Evolutionary conservation across 1,140 invertebrate species (phyloP), one percentile per base, ranked within the genome.

Genomic region (Drosophila mayri): DNA sequence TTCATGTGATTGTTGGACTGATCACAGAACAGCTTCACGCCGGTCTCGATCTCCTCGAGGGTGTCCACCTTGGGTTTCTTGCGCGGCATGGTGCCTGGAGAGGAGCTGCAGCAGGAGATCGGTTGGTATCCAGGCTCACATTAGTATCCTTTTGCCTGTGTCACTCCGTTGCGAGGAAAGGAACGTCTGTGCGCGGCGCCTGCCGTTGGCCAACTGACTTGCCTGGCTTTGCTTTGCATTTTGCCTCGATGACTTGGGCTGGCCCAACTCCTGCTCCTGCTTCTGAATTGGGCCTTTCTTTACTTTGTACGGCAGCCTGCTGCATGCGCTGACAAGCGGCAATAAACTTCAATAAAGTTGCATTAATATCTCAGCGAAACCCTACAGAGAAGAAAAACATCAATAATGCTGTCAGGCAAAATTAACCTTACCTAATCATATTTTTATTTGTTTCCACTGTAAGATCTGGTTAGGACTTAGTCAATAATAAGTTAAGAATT

Each of bases 1-100:
- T 96, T 96, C 70, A 95, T 93, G 78, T 96, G 95, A 63, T 94
- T 95, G 2, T 94, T 94, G 20, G 96, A 95, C 92, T 96, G 96
- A 85, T 96, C 95, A 22, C 95, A 94, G 59, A 94, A 92, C 18
- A 94, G 75, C 81, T 96, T 95, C 22, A 95, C 95, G 72, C 92
- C 93, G 0, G 93, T 93, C 60, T 94, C 94, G 32, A 93, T 91
- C 20, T 93, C 93, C 50, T 94, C 94, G 22, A 93, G 93, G 7
- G 84, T 81, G 11, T 93, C 93, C 35, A 86, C 91, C 73, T 94
- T 94, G 16, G 91, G 92, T 40, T 90, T 90, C 79, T 93, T 93
- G 16, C 90, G 81, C 16, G 91, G 87, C 92, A 93, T 93, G 73
- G 52, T 80, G 49, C 3, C 3, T 25, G 44, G 3, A 22, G 8